These are phyloP conservation scores for Rhodeus uyekii DNA, from an alignment of 2,797 vertebrate genomes.

Conservation along the genomic window DNA sequence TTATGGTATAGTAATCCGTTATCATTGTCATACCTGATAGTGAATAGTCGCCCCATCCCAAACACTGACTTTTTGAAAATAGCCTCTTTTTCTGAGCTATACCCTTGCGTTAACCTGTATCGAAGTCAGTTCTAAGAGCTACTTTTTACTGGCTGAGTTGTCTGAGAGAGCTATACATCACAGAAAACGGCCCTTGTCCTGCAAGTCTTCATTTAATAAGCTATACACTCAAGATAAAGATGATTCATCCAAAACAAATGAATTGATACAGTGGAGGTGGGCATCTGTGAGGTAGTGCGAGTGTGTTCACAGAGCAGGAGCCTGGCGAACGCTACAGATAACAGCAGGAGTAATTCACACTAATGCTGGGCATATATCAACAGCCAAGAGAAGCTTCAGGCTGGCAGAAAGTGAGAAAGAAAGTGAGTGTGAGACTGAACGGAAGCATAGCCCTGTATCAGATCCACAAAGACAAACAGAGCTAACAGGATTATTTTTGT, in stretches of 20 bases:
- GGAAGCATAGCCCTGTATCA: not conserved
- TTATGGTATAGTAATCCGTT: not conserved
- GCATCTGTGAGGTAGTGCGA: conserved; percentile 33
- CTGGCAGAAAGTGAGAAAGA: conserved; percentile 25
- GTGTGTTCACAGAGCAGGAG: conserved; percentile 45
- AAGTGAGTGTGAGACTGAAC: not conserved
- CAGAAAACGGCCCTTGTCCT: conserved; percentile 25
- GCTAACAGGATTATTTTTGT: conserved; percentile 32
- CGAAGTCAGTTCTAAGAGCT: not conserved
- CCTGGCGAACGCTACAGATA: conserved; percentile 45
- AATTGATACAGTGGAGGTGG: conserved; percentile 32
- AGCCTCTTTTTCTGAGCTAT: not conserved
- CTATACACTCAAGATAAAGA: conserved; percentile 48
- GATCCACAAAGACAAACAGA: conserved; percentile 14
- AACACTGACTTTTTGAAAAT: not conserved
- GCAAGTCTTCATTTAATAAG: conserved; percentile 48
- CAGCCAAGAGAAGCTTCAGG: conserved; percentile 19
- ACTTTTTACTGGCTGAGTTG: conserved; percentile 4
- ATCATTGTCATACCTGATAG: not conserved
- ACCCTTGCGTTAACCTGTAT: conserved; percentile 6
- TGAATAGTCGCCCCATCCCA: not conserved
- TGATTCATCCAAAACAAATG: conserved; percentile 51
- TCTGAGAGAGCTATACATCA: conserved; percentile 30
- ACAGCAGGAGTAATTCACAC: conserved; percentile 52
- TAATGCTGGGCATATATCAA: conserved; percentile 53